Conservation (phyloP, 2,797 vertebrate species). For the Peromyscus melanophrys region DNA sequence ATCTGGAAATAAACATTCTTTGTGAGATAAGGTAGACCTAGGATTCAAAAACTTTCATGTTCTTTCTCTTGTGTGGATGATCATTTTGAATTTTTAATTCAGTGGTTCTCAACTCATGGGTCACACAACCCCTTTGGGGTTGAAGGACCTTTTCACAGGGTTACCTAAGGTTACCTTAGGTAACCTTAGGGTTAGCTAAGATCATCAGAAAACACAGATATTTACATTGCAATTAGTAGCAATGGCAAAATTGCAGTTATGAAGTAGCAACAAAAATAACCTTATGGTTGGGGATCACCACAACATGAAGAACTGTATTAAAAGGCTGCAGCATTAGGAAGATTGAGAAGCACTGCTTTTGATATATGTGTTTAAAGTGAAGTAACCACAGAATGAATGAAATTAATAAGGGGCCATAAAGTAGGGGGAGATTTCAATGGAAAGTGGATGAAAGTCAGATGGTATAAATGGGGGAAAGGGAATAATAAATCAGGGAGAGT, state of each 20-base stretch:
- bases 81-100: neutral
- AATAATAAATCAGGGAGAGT: neutral
- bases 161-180: too few relatives aligned
- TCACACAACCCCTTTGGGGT: accelerated
- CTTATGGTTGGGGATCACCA: neutral
- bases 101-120: neutral
- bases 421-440: neutral
- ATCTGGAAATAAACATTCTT: neutral
- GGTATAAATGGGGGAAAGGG: too few relatives aligned
- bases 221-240: neutral
- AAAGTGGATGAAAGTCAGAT: neutral
- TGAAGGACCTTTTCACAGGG: neutral
- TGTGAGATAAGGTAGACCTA: too few relatives aligned
- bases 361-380: neutral
- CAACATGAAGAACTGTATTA: neutral
- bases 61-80: neutral
- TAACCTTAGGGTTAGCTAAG: too few relatives aligned
- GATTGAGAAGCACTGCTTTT: neutral
- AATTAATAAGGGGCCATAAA: neutral
- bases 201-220: neutral
- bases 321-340: too few relatives aligned
- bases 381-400: neutral
- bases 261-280: neutral
- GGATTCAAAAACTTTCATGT: neutral
- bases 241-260: neutral